Percentiles rank a stretch among this genome's conserved stretches.
phyloP scores from a whole-genome alignment of 1,140 invertebrate species.

The Caenorhabditis briggsae region DNA sequence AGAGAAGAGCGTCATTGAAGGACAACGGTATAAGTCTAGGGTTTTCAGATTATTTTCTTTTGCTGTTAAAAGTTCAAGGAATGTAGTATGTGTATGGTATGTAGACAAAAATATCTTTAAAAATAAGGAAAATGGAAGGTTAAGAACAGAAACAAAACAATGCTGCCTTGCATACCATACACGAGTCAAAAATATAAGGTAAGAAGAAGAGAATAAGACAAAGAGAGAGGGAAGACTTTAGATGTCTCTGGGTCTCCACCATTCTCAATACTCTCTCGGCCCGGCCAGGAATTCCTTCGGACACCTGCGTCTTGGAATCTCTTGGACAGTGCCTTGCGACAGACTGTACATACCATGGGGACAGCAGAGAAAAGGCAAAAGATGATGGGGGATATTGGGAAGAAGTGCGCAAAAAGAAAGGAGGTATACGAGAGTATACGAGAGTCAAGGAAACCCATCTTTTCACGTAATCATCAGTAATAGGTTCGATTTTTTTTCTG shows the following conservation, averaged over 20 bases:
- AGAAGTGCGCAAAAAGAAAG: not conserved
- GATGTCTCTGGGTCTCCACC: conserved; percentile 18
- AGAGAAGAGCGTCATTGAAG: conserved; percentile 18
- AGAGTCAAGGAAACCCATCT: conserved; percentile 5
- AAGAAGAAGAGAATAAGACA: conserved; percentile 14
- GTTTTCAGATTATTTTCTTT: conserved; percentile 4
- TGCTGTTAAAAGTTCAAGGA: conserved; percentile 2
- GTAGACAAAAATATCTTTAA: not conserved
- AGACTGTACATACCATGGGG: conserved; percentile 49
- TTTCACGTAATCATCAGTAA: conserved; percentile 54
- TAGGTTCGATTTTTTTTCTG: not conserved
- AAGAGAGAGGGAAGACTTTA: conserved; percentile 23
- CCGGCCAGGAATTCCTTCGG: conserved; percentile 31
- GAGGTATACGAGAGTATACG: not conserved
- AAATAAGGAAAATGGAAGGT: not conserved
- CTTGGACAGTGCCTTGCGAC: conserved; percentile 26
- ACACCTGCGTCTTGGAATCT: conserved; percentile 16
- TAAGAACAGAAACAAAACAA: conserved; percentile 37
- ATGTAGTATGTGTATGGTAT: no score
- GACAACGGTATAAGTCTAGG: conserved; percentile 14
- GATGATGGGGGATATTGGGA: conserved; percentile 25
- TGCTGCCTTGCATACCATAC: conserved; percentile 36
- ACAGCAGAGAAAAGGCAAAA: not conserved
- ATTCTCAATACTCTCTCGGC: not conserved
- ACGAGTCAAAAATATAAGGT: not conserved